These are phyloP conservation scores for Montipora capricornis DNA, from an alignment of 64 coral and sea anemone species.

Conservation along the genomic window DNA sequence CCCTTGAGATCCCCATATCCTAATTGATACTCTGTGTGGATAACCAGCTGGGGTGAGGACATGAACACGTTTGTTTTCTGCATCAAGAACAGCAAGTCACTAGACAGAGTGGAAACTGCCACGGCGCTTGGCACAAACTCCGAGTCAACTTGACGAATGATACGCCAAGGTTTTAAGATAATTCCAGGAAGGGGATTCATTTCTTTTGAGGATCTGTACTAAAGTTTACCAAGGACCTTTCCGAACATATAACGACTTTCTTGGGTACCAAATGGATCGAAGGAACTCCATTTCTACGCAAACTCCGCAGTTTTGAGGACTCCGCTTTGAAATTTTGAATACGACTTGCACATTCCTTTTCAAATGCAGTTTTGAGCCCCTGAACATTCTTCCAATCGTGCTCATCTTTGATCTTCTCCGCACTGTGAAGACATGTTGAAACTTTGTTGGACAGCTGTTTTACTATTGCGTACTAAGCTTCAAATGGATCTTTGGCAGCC, in stretches of 20 bases:
- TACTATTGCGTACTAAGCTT: background rate
- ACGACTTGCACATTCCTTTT: background rate
- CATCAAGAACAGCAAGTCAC: constrained; percentile 52
- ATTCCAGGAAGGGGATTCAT: background rate
- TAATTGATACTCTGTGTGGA: constrained; percentile 13
- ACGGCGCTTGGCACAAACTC: constrained; percentile 24
- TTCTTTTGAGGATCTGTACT: background rate
- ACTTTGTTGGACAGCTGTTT: background rate
- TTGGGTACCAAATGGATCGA: background rate
- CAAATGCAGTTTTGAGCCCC: background rate
- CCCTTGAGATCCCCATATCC: constrained; percentile 21
- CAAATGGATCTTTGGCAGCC: background rate
- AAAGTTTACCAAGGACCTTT: constrained; percentile 21
- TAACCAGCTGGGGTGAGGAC: constrained; percentile 16
- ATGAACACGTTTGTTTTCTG: constrained; percentile 39
- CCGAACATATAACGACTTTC: background rate
- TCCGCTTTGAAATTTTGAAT: background rate
- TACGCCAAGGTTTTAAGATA: background rate
- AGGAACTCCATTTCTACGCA: background rate
- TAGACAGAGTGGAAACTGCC: background rate
- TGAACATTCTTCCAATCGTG: constrained; percentile 4
- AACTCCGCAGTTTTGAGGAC: background rate
- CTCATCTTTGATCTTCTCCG: background rate
- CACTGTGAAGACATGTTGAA: background rate
- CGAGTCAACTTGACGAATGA: constrained; percentile 27